A percentile compares a stretch with the other conserved stretches of the same genome.
phyloP scores from a whole-genome alignment of 2,797 vertebrate species.

The Rhincodon typus region DNA sequence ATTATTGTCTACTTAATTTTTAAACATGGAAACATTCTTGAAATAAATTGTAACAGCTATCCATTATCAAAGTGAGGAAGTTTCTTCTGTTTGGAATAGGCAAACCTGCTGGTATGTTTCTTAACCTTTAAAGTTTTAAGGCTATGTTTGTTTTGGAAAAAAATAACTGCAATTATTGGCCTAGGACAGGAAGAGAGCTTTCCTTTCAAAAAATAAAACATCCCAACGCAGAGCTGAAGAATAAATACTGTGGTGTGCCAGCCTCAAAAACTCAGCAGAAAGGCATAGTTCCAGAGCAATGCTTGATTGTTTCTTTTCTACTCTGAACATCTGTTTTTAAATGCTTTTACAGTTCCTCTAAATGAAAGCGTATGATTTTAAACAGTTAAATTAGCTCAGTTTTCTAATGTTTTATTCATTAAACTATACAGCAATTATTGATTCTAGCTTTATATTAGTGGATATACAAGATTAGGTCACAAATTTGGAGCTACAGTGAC shows the following conservation, averaged over 20 bases:
- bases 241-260: background rate
- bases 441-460: background rate
- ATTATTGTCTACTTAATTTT: background rate
- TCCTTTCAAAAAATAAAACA: background rate
- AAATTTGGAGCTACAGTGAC: background rate
- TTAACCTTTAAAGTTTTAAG: background rate
- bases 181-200: background rate
- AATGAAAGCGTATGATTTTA: background rate
- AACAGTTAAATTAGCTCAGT: background rate
- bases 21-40: background rate
- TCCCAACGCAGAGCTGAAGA: background rate
- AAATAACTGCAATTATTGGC: background rate
- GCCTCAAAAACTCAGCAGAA: background rate
- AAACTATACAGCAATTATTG: background rate
- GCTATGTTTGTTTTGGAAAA: background rate
- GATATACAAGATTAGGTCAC: background rate
- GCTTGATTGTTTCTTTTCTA: background rate
- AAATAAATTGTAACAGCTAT: background rate
- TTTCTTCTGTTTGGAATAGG: background rate
- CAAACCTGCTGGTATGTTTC: background rate
- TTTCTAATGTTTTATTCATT: background rate
- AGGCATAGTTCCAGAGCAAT: background rate
- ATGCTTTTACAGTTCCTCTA: background rate
- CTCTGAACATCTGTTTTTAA: background rate
- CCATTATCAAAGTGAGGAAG: background rate